Percentiles rank a stretch among this genome's conserved stretches.
Conservation (phyloP, 2,888 invertebrate genomes). For the Meandrusa payeni region DNA sequence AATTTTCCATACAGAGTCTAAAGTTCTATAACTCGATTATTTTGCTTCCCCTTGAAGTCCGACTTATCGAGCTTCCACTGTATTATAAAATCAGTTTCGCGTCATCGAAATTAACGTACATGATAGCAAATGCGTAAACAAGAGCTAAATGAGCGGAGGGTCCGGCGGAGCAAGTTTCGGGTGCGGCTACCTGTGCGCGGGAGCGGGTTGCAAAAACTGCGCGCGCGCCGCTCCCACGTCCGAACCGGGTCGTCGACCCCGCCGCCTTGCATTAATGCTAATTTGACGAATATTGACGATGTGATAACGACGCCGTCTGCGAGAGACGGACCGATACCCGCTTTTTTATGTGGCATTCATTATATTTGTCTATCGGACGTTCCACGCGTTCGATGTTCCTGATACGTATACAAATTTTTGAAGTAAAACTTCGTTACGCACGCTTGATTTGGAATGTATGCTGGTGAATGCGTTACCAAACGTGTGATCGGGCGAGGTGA, state of each 20-base stretch:
- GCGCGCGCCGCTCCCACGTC: constrained; percentile 62
- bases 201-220: constrained; percentile 62
- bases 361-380: constrained; percentile 9
- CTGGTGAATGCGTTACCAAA: too few relatives aligned
- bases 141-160: constrained; percentile 9
- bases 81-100: constrained; percentile 7
- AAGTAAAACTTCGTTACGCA: too few relatives aligned
- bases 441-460: too few relatives aligned
- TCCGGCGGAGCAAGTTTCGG: constrained; percentile 25
- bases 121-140: constrained; percentile 10
- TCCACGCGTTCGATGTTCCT: neutral
- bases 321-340: constrained; percentile 18
- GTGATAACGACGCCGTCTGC: constrained; percentile 41
- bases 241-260: constrained; percentile 54
- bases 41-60: too few relatives aligned
- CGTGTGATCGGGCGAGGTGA: too few relatives aligned
- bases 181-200: constrained; percentile 39
- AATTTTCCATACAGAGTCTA: too few relatives aligned
- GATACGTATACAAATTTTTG: too few relatives aligned
- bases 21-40: too few relatives aligned
- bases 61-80: too few relatives aligned
- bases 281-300: constrained; percentile 63
- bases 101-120: constrained; percentile 3
- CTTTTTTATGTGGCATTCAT: constrained; percentile 16
- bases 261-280: constrained; percentile 61